phyloP scores from a whole-genome alignment of 2,113 vertebrate species.

The Montifringilla adamsi region DNA sequence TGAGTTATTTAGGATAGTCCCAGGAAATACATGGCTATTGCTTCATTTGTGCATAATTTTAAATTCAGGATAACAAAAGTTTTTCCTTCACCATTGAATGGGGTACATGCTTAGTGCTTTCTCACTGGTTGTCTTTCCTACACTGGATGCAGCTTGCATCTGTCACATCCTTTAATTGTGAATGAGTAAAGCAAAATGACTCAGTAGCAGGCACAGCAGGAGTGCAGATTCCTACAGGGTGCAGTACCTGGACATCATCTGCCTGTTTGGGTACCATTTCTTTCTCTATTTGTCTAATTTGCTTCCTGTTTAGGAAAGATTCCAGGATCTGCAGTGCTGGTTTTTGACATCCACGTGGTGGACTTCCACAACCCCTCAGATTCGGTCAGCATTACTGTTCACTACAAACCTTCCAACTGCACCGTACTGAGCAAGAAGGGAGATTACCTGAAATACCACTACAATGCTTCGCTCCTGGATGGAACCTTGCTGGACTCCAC shows the following conservation, averaged over 20 bases:
- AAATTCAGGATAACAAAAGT: neutral
- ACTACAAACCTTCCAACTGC: constrained; percentile 83
- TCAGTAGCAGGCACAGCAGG: neutral
- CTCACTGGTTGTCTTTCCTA: neutral
- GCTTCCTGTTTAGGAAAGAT: constrained; percentile 82
- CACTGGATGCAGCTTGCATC: neutral
- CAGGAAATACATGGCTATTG: neutral
- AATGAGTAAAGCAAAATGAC: neutral
- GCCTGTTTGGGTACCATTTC: neutral
- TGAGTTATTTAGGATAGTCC: neutral
- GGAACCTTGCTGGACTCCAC: constrained; percentile 92
- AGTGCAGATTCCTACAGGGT: neutral
- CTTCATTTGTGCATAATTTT: neutral
- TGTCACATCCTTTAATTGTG: neutral
- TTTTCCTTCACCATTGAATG: neutral
- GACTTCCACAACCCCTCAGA: constrained; percentile 96
- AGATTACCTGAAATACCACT: constrained; percentile 96
- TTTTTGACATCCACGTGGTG: constrained; percentile 92
- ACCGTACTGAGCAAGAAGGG: constrained; percentile 85
- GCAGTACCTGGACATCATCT: neutral
- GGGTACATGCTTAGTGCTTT: neutral
- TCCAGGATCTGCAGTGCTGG: constrained; percentile 93
- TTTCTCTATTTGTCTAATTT: neutral
- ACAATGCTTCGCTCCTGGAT: constrained; percentile 92
- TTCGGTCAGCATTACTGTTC: constrained; percentile 77